Evolutionary conservation across 2,797 vertebrate genomes (phyloP), one percentile per base, ranked within the genome.

Genomic region (Hydrocynus forskahlii): DNA sequence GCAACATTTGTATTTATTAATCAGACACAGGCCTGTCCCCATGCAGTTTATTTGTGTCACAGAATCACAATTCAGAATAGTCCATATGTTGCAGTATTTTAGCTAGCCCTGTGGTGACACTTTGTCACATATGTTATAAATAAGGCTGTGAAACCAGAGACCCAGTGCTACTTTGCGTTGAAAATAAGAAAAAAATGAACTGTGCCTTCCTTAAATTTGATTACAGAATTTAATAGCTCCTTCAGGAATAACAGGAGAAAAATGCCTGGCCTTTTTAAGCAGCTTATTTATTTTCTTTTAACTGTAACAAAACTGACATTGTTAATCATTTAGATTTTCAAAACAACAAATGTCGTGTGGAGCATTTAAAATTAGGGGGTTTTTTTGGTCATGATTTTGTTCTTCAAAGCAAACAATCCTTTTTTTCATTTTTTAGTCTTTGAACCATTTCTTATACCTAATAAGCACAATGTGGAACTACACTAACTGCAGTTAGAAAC

Each of bases 121-220:
- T 48, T 14, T 16, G 48, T 29, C 70, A 35, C 48, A 16, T 29
- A 29, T 7, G 8, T 19, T 38, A 55, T 5, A 55, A n/a, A 7
- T 29, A 72, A n/a, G 25, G n/a, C 70, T 72, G 69, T 21, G 69
- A 71, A 71, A 17, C 50, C 40, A 29, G 29, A 23, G 21, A 59
- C 43, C 7, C 54, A 23, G 54, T 43, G 54, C 19, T 14, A 16
- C 13, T 13, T 43, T 59, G 12, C 16, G 12, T 57, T 40, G 35
- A 19, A n/a, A 29, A 17, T 72, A 19, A 1, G 8, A 57, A 35
- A 21, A 6, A 38, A 55, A 10, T n/a, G 43, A 45, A 12, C 43
- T 45, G 7, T 45, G 43, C 2, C 13, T 52, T 52, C 9, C 48
- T 52, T 52, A 13, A 13, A 52, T 52, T 4, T 52, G 48, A 52